A percentile compares a stretch with the other conserved stretches of the same genome.
These are phyloP conservation scores for Fragum fragum DNA, from an alignment of 2,888 invertebrate species.

Conservation along the genomic window DNA sequence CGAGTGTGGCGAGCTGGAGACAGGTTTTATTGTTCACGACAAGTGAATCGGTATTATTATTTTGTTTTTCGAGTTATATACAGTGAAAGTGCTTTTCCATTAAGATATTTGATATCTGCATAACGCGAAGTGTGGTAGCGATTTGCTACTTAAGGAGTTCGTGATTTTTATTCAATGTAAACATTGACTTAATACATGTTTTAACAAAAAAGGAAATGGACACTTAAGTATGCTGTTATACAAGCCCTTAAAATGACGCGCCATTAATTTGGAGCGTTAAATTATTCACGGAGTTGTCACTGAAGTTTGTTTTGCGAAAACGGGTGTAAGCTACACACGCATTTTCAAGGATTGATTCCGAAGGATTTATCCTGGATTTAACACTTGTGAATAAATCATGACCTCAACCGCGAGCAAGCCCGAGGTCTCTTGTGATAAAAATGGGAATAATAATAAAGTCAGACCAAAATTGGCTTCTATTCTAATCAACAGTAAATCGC, in stretches of 20 bases:
- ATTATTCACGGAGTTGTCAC: slow-evolving; percentile 13
- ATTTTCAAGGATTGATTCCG: neutral
- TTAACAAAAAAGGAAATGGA: slow-evolving; percentile 5
- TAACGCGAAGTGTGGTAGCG: neutral
- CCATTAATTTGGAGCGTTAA: neutral
- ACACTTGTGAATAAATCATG: neutral
- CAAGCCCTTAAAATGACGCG: neutral
- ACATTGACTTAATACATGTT: slow-evolving; percentile 12
- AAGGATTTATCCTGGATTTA: neutral
- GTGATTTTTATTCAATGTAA: slow-evolving; percentile 7
- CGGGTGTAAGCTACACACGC: neutral
- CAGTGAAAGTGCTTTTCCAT: neutral
- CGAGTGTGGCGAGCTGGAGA: slow-evolving; percentile 17
- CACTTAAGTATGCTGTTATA: slow-evolving; percentile 10
- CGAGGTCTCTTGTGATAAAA: neutral
- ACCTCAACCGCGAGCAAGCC: neutral
- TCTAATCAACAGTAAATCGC: slow-evolving; percentile 31
- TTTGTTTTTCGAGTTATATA: neutral
- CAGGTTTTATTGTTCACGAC: neutral
- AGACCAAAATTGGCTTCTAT: slow-evolving; percentile 39
- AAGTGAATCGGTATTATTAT: neutral
- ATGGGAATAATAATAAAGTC: slow-evolving; percentile 12
- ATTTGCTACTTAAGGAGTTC: neutral
- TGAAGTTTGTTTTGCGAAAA: neutral
- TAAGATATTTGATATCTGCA: neutral